Evolutionary conservation across 2,797 vertebrate species (phyloP), one percentile per base, ranked within the genome.

Genomic region (Takifugu rubripes): DNA sequence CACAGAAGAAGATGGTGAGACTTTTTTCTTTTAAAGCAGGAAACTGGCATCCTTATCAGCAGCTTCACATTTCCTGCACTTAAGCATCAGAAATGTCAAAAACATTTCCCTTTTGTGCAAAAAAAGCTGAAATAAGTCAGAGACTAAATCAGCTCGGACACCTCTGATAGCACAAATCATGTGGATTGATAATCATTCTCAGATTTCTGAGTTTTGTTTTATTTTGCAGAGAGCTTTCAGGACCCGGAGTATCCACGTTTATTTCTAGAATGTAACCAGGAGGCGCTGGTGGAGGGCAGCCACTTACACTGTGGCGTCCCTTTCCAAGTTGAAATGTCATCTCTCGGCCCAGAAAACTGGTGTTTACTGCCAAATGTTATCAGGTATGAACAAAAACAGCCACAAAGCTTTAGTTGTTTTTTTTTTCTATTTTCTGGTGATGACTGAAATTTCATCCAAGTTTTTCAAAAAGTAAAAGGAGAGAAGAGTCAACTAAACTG

Each of bases 141-240:
- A 10, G 11, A 11, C 0, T 29, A n/a, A 2, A 24, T 29, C 27
- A 29, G 52, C 4, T 40, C 5, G 27, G 11, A 1, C 8, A 25
- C 24, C 4, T 58, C 9, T 29, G 12, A 25, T 3, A 10, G 1
- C 21, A 21, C 21, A 1, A 21, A 21, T 21, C 21, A 21, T 21
- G 21, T 21, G 21, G 21, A 21, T 21, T 21, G 21, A 21, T 21
- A 21, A 21, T 14, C 14, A 24, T 5, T 51, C 15, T n/a, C 26
- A 3, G 48, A 49, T 42, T 0, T 36, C 16, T 43, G 21, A 21
- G 12, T 9, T 17, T 53, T 3, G 45, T 8, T 0, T 53, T 54
- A 3, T 17, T 55, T 43, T 63, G 21, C 74, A 90, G 89, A 88
- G 55, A 9, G 0, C 0, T 89, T 88, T 26, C 85, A 87, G 68